Evolutionary conservation across 2,797 vertebrate genomes (phyloP), one percentile per base, ranked within the genome.

Genomic region (Ataeniobius toweri): DNA sequence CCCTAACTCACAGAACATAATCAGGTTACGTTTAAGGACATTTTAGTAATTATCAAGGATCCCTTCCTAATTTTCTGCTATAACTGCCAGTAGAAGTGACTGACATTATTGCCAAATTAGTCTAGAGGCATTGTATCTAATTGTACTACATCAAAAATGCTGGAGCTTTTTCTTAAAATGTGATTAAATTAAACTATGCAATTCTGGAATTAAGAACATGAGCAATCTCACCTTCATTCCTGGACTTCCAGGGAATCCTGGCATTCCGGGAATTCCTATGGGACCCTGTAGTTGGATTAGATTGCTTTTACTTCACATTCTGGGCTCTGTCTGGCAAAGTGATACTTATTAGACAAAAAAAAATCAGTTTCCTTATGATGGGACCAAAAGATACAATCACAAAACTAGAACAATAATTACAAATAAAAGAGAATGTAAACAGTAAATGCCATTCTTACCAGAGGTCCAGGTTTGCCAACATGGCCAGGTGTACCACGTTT

Each of bases 201-300:
- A 53, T 20, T 53, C 4, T 53, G 18, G 12, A 69, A 6, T 24
- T 6, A 26, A 36, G 24, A 8, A 46, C n/a, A 9, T 16, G 18
- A 39, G 71, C 16, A 72, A 44, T 22, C 76, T 89, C 90, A 99
- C 98, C 97, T 99, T 99, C 85, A 96, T 85, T 84, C 98, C 98
- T 85, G 97, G 96, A 83, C 75, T 79, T 69, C 98, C 98, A 5
- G 98, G 98, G 92, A 98, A 99, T 70, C 98, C 98, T 75, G 95
- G 63, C 14, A 97, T 89, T 55, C 98, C 98, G 20, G 88, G 10
- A 80, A 98, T 96, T 76, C 98, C 98, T 55, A 99, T 93, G 0
- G 97, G 95, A 73, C 98, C 98, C 98, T 99, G 77, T 3, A 31
- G 73, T 83, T 85, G 46, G 41, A 53, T 22, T 1, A 68, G 24